A percentile compares a stretch with the other conserved stretches of the same genome.
Conservation (phyloP, 2,888 invertebrate species). For the Carcina quercana region DNA sequence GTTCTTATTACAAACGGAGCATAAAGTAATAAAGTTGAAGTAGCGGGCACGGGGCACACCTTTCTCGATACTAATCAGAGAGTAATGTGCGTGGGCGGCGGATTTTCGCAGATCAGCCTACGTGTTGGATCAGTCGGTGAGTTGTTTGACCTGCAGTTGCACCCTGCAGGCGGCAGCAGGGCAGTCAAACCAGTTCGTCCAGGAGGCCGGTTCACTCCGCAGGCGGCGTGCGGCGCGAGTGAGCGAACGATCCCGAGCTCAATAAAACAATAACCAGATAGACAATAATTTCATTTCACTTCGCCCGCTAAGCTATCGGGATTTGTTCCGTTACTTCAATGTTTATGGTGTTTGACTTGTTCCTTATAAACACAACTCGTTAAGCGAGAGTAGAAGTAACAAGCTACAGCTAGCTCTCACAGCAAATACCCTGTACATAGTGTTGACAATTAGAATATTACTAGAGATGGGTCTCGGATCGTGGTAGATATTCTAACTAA, state of each 20-base stretch:
- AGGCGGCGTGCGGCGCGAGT: slow-evolving; percentile 21
- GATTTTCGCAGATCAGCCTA: slow-evolving; percentile 56
- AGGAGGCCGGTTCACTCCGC: slow-evolving; percentile 27
- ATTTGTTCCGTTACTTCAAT: slow-evolving; percentile 9
- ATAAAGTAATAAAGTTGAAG: slow-evolving; percentile 12
- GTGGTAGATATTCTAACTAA: no score
- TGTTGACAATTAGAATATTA: no score
- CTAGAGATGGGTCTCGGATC: no score
- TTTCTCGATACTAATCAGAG: slow-evolving; percentile 39
- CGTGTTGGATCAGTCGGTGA: slow-evolving; percentile 56
- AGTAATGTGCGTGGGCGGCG: slow-evolving; percentile 41
- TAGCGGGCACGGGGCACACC: slow-evolving; percentile 13
- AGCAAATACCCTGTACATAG: no score
- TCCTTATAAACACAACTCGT: no score
- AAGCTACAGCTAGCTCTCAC: no score
- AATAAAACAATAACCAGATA: slow-evolving; percentile 27
- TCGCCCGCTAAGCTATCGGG: slow-evolving; percentile 2
- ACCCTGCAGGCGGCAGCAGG: no score
- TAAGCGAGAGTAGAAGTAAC: no score
- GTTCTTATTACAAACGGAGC: slow-evolving; percentile 1
- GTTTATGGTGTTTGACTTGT: no score
- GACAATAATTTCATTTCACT: slow-evolving; percentile 21
- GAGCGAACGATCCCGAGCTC: slow-evolving; percentile 20
- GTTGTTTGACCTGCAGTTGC: slow-evolving; percentile 58
- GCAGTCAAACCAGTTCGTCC: slow-evolving; percentile 57